Evolutionary conservation across 1,140 invertebrate genomes (phyloP).

Genomic region (Scaptodrosophila lebanonensis): DNA sequence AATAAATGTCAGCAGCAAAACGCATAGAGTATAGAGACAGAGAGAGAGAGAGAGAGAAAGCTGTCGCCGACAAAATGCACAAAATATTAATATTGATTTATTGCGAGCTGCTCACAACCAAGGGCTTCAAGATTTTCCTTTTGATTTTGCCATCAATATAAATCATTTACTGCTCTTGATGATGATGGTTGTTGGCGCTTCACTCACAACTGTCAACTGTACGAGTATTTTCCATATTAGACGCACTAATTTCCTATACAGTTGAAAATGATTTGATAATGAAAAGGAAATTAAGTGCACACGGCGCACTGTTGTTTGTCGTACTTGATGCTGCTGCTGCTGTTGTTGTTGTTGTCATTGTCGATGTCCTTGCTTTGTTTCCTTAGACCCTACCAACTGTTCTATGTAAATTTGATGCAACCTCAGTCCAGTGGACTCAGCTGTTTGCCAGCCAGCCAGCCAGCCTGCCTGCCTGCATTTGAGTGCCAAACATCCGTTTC

Average conservation of each 20-base stretch:
- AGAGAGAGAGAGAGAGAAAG: not conserved
- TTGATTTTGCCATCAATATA: slow-evolving; percentile 42
- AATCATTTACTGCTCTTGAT: slow-evolving; percentile 35
- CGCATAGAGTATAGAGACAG: not conserved
- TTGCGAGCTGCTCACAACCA: not conserved
- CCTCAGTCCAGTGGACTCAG: slow-evolving; percentile 4
- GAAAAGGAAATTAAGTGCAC: slow-evolving; percentile 53
- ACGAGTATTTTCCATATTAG: slow-evolving; percentile 34
- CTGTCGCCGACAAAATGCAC: not conserved
- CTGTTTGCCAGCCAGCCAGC: slow-evolving; percentile 2
- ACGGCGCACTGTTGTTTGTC: not conserved
- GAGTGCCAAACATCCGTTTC: slow-evolving; percentile 53
- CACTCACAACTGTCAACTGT: not conserved
- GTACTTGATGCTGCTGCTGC: no score
- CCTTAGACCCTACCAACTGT: not conserved
- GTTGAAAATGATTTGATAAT: slow-evolving; percentile 51
- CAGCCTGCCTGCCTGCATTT: slow-evolving; percentile 33
- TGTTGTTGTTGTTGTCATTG: not conserved
- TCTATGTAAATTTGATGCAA: slow-evolving; percentile 3
- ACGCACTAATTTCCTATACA: slow-evolving; percentile 44
- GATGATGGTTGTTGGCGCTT: no score
- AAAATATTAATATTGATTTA: slow-evolving; percentile 33
- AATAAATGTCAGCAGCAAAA: slow-evolving; percentile 9
- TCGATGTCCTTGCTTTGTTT: slow-evolving; percentile 1
- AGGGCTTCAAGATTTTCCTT: not conserved